Conservation (phyloP, 2,888 invertebrate genomes). For the Ophonus ardosiacus region DNA sequence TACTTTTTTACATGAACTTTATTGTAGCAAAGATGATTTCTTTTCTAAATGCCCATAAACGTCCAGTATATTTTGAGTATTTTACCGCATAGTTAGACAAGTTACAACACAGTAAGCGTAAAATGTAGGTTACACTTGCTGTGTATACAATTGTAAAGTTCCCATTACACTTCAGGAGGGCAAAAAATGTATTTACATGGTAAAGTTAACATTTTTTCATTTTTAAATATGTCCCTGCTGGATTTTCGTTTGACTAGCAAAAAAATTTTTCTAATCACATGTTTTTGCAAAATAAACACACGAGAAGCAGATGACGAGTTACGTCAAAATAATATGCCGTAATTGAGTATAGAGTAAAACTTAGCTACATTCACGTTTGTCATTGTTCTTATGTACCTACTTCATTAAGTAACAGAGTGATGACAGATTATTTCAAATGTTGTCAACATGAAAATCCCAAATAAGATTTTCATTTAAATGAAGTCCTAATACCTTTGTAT, state of each 20-base stretch:
- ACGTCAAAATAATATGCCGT: neutral
- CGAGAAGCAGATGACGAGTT: neutral
- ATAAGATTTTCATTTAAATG: no score
- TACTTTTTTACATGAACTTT: no score
- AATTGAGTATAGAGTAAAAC: neutral
- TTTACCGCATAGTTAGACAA: no score
- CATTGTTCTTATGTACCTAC: neutral
- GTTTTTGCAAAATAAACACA: neutral
- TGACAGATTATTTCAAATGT: neutral
- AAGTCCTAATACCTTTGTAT: no score
- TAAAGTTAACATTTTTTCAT: neutral
- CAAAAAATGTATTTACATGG: no score
- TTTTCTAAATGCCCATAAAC: no score
- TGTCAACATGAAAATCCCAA: neutral
- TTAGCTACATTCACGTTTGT: neutral
- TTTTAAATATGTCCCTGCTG: neutral
- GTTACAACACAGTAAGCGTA: no score
- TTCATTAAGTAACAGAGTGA: neutral
- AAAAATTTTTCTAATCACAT: neutral
- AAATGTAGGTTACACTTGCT: no score
- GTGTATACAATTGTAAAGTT: no score
- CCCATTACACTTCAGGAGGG: no score
- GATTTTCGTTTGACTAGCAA: neutral
- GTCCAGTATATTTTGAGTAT: no score
- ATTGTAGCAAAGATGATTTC: no score